phyloP scores from a whole-genome alignment of 2,113 vertebrate species.

The Dasyurus viverrinus region DNA sequence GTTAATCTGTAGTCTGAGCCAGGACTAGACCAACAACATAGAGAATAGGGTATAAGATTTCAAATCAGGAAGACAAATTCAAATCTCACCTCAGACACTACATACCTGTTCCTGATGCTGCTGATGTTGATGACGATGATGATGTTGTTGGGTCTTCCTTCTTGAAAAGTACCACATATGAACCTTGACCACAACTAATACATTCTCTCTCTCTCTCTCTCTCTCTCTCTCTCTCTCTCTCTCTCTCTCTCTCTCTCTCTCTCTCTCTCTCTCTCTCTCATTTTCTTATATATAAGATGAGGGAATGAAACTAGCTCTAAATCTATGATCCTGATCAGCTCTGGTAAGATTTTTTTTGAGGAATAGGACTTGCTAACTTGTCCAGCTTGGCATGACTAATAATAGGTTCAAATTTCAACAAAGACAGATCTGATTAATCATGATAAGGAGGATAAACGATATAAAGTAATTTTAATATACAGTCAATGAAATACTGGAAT shows the following conservation, averaged over 20 bases:
- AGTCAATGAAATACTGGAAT: accelerated
- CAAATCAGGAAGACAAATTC: background rate
- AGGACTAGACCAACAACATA: background rate
- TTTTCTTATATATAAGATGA: background rate
- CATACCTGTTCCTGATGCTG: background rate
- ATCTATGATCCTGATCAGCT: background rate
- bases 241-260: too few relatives aligned
- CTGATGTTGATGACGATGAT: too few relatives aligned
- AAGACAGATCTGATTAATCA: background rate
- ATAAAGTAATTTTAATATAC: background rate
- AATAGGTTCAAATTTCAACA: background rate
- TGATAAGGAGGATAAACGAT: too few relatives aligned
- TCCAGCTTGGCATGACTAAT: too few relatives aligned
- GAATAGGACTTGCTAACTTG: background rate
- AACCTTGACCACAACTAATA: background rate
- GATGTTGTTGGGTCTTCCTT: too few relatives aligned
- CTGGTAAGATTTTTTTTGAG: accelerated
- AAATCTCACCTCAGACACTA: background rate
- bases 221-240: too few relatives aligned
- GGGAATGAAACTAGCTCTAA: background rate
- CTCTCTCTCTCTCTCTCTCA: background rate
- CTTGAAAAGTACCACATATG: background rate
- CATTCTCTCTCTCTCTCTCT: background rate
- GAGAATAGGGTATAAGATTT: background rate
- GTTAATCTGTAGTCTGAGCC: background rate